Evolutionary conservation across 2,888 invertebrate species (phyloP), one percentile per base, ranked within the genome.

Genomic region (Caenorhabditis wallacei): DNA sequence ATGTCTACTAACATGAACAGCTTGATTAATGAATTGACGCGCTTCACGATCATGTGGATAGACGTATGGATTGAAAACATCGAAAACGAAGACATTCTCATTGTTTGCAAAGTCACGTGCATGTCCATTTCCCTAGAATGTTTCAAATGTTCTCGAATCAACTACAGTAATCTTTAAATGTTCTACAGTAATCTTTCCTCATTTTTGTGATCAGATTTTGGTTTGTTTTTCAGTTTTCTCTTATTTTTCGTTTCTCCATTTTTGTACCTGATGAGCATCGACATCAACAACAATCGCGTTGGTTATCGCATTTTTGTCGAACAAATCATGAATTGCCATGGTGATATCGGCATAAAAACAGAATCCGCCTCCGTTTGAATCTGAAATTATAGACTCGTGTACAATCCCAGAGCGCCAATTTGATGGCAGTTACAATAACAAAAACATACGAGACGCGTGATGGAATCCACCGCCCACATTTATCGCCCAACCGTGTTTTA

Each of bases 401-500:
- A 61, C 68, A 59, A 76, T 68, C 68, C 76, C 76, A 51, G 40
- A 51, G 66, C 75, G 66, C 18, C 57, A 48, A 51, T 63, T 63
- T 61, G n/a, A 13, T 51, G 61, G 18, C 37, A 22, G 16, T 48
- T 7, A 37, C 61, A 53, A 46, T 37, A 22, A 57, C 40, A 48
- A 76, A 78, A 78, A 78, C 78, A 51, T 63, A 81, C 81, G 94
- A 84, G 95, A 95, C 92, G 96, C 96, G 92, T 97, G 96, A 92
- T 97, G 96, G 93, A 97, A 97, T 0, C 96, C 96, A 13, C 96
- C 97, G 0, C 96, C 97, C 26, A 97, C 94, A 92, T 97, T 97
- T 82, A 97, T 95, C 0, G 96, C 95, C 96, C 96, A 96, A 2
- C 96, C 96, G 48, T 95, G 93, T 85, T 96, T 95, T 51, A 96